Conservation (phyloP, 1,140 invertebrate species). For the Sitobion miscanthi region DNA sequence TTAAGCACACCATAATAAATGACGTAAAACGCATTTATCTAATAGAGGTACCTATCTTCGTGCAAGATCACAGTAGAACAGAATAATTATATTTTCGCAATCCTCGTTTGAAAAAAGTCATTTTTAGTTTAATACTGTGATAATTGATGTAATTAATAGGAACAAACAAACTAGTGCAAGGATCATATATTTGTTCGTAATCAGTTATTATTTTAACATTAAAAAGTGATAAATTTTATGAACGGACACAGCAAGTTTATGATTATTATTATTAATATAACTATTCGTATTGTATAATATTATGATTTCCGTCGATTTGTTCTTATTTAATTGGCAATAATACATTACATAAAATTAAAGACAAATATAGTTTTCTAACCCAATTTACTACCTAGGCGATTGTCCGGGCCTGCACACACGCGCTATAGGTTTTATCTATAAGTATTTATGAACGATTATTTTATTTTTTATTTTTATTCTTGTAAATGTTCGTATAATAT, state of each 20-base stretch:
- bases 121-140: neutral
- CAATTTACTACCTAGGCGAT: neutral
- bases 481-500: neutral
- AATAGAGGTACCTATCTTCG: neutral
- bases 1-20: neutral
- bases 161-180: conserved; percentile 19
- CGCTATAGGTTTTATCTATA: neutral
- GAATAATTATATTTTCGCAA: neutral
- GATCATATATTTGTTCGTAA: conserved; percentile 10
- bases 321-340: conserved; percentile 14
- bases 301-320: neutral
- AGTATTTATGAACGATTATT: neutral
- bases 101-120: neutral
- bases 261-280: neutral
- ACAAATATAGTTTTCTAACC: neutral
- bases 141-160: conserved; percentile 3
- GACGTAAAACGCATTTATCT: neutral
- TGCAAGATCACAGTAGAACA: neutral
- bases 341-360: neutral
- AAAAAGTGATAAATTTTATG: neutral
- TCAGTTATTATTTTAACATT: neutral
- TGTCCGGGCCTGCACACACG: neutral
- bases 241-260: neutral
- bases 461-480: neutral
- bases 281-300: neutral